Percentiles rank a stretch among this genome's conserved stretches.
phyloP scores from a whole-genome alignment of 1,140 invertebrate species.

The Drosophila pandora region DNA sequence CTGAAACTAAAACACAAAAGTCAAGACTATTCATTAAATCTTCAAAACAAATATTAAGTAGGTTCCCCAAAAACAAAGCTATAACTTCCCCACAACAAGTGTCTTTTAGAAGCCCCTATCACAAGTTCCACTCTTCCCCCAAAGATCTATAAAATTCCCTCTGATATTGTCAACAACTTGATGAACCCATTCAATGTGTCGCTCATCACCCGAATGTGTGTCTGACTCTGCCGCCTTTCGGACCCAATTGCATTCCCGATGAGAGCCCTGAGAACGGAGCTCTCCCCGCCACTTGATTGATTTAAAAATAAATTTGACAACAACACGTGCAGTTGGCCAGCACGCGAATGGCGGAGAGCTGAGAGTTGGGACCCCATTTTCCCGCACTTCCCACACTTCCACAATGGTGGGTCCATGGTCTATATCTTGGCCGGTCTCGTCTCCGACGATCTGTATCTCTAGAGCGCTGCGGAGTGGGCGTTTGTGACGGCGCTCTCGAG shows the following conservation, averaged over 20 bases:
- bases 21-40: too few relatives aligned
- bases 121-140: neutral
- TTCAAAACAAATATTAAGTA: too few relatives aligned
- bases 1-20: too few relatives aligned
- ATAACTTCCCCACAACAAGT: neutral
- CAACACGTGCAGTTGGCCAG: conserved; percentile 59
- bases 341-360: conserved; percentile 22
- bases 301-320: conserved; percentile 72
- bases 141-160: conserved; percentile 4
- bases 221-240: conserved; percentile 4
- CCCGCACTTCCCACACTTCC: conserved; percentile 13
- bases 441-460: conserved; percentile 26
- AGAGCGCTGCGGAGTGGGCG: conserved; percentile 32
- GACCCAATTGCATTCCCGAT: conserved; percentile 34
- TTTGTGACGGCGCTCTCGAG: conserved; percentile 21
- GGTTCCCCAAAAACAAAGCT: neutral
- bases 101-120: neutral
- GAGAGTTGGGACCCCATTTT: conserved; percentile 19
- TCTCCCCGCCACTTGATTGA: conserved; percentile 62
- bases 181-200: conserved; percentile 51
- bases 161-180: conserved; percentile 48
- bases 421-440: neutral
- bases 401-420: conserved; percentile 21
- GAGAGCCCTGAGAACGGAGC: conserved; percentile 9
- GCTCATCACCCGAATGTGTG: conserved; percentile 24